Percentiles rank a stretch among this genome's conserved stretches.
Evolutionary conservation across 2,888 invertebrate genomes (phyloP).

Genomic region (Acleris laterana): DNA sequence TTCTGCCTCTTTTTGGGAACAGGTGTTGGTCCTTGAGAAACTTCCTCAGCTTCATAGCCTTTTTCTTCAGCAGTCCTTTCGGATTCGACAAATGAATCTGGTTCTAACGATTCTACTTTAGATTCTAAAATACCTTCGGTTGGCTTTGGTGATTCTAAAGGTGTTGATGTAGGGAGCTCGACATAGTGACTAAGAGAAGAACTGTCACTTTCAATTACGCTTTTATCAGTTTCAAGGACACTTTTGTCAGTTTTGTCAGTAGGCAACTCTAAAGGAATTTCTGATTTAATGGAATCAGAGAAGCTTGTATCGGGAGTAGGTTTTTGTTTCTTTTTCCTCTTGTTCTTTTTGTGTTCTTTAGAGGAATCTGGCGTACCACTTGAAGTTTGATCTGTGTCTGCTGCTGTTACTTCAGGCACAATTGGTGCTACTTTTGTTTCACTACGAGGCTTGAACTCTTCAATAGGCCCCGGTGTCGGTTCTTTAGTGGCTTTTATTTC

Average conservation of each 20-base stretch:
- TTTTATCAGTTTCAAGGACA: slow-evolving; percentile 67
- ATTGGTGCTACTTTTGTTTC: slow-evolving; percentile 18
- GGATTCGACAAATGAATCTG: slow-evolving; percentile 74
- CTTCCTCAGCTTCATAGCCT: slow-evolving; percentile 90
- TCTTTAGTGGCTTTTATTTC: slow-evolving; percentile 4
- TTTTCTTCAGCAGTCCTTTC: slow-evolving; percentile 79
- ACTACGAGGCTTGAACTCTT: not conserved
- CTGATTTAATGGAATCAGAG: slow-evolving; percentile 53
- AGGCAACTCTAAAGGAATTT: slow-evolving; percentile 44
- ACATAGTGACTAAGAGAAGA: slow-evolving; percentile 75
- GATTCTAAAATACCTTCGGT: slow-evolving; percentile 43
- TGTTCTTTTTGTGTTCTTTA: slow-evolving; percentile 81
- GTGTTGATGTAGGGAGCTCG: slow-evolving; percentile 75
- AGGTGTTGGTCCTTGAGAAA: slow-evolving; percentile 67
- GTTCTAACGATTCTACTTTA: slow-evolving; percentile 64
- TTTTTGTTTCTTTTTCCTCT: slow-evolving; percentile 87
- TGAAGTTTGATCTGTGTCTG: slow-evolving; percentile 66
- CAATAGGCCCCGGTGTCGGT: not conserved
- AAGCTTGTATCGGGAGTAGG: slow-evolving; percentile 58
- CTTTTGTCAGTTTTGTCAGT: slow-evolving; percentile 65
- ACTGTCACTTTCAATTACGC: slow-evolving; percentile 67
- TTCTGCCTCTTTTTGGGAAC: slow-evolving; percentile 82
- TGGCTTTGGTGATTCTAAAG: slow-evolving; percentile 65
- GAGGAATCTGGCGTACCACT: slow-evolving; percentile 48
- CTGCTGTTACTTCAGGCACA: slow-evolving; percentile 46